Conservation (phyloP, 1,140 invertebrate genomes). For the Carposina sasakii region DNA sequence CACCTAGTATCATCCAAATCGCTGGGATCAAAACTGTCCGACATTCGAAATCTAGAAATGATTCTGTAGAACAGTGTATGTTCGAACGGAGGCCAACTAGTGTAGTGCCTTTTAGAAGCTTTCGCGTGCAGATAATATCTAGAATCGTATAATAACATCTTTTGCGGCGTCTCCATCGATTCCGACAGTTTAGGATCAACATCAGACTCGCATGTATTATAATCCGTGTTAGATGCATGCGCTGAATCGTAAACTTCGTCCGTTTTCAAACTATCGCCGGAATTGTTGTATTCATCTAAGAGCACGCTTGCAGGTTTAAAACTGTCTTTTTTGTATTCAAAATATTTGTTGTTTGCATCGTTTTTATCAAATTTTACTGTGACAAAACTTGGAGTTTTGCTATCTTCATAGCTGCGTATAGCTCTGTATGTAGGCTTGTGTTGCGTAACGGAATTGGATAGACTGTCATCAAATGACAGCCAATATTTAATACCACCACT, state of each 20-base stretch:
- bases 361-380: slow-evolving; percentile 16
- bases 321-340: slow-evolving; percentile 1
- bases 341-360: slow-evolving; percentile 10
- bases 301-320: slow-evolving; percentile 18
- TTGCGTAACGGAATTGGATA: slow-evolving; percentile 4
- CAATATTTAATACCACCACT: slow-evolving; percentile 63
- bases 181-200: slow-evolving; percentile 16
- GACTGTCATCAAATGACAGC: slow-evolving; percentile 58
- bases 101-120: slow-evolving; percentile 21
- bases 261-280: background rate
- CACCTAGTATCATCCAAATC: slow-evolving; percentile 19
- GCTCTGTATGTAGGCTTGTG: background rate
- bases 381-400: slow-evolving; percentile 45
- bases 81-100: slow-evolving; percentile 66
- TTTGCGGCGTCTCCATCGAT: slow-evolving; percentile 17
- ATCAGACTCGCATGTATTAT: slow-evolving; percentile 31
- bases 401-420: slow-evolving; percentile 23
- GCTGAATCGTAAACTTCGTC: slow-evolving; percentile 18
- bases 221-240: slow-evolving; percentile 21
- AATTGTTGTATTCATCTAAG: slow-evolving; percentile 18
- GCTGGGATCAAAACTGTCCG: slow-evolving; percentile 59
- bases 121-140: slow-evolving; percentile 13
- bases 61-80: slow-evolving; percentile 66
- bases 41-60: slow-evolving; percentile 62
- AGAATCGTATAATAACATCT: slow-evolving; percentile 35